phyloP scores from a whole-genome alignment of 2,888 invertebrate species.

The Prostheceraeus crozeri region DNA sequence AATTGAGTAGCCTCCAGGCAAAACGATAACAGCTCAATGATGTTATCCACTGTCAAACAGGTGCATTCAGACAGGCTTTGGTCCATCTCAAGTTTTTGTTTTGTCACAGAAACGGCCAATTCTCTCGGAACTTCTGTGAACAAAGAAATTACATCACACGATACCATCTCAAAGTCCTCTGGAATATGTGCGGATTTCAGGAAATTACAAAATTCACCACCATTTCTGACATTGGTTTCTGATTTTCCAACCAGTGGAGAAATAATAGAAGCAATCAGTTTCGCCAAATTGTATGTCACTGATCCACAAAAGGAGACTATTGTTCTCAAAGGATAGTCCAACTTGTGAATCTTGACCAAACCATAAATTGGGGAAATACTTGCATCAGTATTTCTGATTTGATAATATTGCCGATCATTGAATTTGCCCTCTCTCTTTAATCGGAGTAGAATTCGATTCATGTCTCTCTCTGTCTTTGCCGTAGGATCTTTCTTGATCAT shows the following conservation, averaged over 20 bases:
- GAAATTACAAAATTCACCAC: neutral
- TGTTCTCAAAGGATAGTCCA: neutral
- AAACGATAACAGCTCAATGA: neutral
- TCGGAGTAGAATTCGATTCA: slow-evolving; percentile 10
- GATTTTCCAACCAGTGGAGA: neutral
- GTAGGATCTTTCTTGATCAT: neutral
- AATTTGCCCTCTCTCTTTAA: slow-evolving; percentile 20
- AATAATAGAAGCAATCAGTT: slow-evolving; percentile 7
- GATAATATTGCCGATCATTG: neutral
- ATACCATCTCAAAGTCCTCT: neutral
- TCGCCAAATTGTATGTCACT: neutral
- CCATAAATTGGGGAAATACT: slow-evolving; percentile 6
- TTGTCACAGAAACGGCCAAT: slow-evolving; percentile 15
- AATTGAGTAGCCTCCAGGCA: slow-evolving; percentile 9
- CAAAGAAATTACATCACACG: neutral
- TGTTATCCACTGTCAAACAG: neutral
- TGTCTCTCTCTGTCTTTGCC: neutral
- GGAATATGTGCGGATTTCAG: neutral
- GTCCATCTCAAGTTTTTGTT: neutral
- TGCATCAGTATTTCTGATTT: slow-evolving; percentile 20
- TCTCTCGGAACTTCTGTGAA: neutral
- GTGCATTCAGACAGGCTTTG: neutral
- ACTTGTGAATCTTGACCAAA: slow-evolving; percentile 3
- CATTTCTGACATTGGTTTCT: neutral
- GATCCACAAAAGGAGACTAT: slow-evolving; percentile 20